Base-by-base conservation (phyloP, 1,140 invertebrate species). In the Cotesia vestalis region DNA sequence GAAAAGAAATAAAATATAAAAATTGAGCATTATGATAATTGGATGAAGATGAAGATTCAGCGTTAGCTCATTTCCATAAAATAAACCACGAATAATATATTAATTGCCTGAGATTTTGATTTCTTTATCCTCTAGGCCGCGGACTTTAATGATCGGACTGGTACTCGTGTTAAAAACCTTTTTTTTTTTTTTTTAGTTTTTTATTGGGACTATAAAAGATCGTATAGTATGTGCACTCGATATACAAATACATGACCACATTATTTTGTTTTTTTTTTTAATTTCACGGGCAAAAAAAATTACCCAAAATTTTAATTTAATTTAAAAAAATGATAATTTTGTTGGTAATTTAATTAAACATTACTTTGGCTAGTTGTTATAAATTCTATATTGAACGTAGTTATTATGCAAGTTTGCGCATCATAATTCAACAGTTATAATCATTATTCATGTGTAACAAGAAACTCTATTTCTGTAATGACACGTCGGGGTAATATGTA, bases 121-220 rank as follows among this genome's bases (percentile, higher is more conserved):
- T 55, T 55, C 53, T 55, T 55, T 9, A 46, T 46, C 40, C 53
- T 55, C 53, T 14, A 51, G 53, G 9, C 53, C 53, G 53, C 53
- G 53, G 40, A 55, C 53, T 55, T 55, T 55, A 55, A 55, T 55
- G 53, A 55, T 55, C 53, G 53, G 53, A n/a, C 53, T 55, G 8
- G n/a, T 55, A 17, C 17, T 14, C 12, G n/a, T n/a, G 53, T 55
- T n/a, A 14, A 55, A n/a, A 14, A 40, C 4, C 17, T 55, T 14
- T 17, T 55, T n/a, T 55, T 55, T 14, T 17, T 55, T n/a, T 55
- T 55, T 55, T 55, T 17, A 14, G 2, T 55, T 55, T 55, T 55
- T 55, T 55, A 55, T 55, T n/a, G 17, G 1, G 53, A n/a, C 17
- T 17, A 55, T 55, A 55, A 55, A 55, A 55, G 14, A 9, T 17